phyloP scores from a whole-genome alignment of 2,113 vertebrate genomes.

The Chaenogobius annularis region DNA sequence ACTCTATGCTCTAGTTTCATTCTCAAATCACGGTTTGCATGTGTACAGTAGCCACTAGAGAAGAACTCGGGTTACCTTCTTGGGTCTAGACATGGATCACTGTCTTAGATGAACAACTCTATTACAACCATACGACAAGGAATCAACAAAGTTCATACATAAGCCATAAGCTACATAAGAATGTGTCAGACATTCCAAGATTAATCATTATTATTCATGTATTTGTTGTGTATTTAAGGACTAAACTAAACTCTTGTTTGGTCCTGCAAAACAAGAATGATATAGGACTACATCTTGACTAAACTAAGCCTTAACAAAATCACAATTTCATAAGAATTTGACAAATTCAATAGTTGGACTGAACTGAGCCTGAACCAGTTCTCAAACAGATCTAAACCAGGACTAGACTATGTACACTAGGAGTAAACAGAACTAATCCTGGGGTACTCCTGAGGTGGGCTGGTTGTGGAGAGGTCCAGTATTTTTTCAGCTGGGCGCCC shows the following conservation, averaged over 20 bases:
- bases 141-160: background rate
- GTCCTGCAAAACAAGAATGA: too few relatives aligned
- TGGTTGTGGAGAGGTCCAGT: constrained; percentile 77
- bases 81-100: background rate
- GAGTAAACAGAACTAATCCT: background rate
- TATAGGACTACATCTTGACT: background rate
- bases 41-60: background rate
- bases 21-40: constrained; percentile 26
- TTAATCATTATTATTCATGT: background rate
- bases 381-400: background rate
- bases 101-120: background rate
- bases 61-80: background rate
- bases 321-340: background rate
- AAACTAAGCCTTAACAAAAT: background rate
- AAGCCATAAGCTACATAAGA: background rate
- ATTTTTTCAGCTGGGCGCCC: constrained; percentile 91
- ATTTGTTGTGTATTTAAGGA: too few relatives aligned
- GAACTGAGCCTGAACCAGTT: background rate
- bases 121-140: background rate
- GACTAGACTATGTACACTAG: background rate
- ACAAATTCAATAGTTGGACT: background rate
- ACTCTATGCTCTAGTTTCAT: constrained; percentile 38
- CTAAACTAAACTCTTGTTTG: too few relatives aligned
- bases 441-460: constrained; percentile 74
- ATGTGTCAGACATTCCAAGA: background rate